Base-by-base conservation (phyloP, 2,888 invertebrate species). In the Cephus pygmeus region DNA sequence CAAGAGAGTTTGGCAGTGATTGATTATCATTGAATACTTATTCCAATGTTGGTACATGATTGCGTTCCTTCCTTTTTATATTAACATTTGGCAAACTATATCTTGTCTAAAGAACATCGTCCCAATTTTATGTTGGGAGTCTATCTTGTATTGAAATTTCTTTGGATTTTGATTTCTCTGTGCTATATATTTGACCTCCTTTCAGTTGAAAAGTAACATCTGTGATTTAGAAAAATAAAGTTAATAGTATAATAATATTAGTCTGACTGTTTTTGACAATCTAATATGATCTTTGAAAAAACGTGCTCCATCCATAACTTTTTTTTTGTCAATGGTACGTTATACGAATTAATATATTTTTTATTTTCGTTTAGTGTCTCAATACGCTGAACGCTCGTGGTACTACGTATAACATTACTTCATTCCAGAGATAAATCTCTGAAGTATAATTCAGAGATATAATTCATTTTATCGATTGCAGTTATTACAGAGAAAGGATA, bases 121-220 rank as follows among this genome's bases (percentile, higher is more conserved):
- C 56, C 9, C 23, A 56, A 56, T 23, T 56, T 56, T 56, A 9
- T 56, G 9, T 56, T 56, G 56, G 56, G 56, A 23, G 23, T 34
- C 34, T 15, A 23, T 56, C 23, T 56, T 23, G 56, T 56, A 56
- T 56, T 56, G 2, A 56, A 56, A 56, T 56, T 85, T 83, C 68
- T 83, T 83, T 75, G 75, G 31, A 40, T 75, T 12, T 75, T n/a
- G 11, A 36, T n/a, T 40, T 40, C 33, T 75, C 40, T 11, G 12
- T 11, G 3, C 2, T 35, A 15, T 30, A 40, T 34, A 31, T 76
- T 73, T 76, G 40, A 23, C 9, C 56, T 9, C 23, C 23, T 11
- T 71, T 71, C 4, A 34, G 31, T 71, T 71, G 71, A 71, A 71
- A 71, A 71, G 71, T 56, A 56, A 56, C 56, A 56, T 56, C 56